phyloP scores from a whole-genome alignment of 2,888 invertebrate genomes.

The Osmoderma eremita region DNA sequence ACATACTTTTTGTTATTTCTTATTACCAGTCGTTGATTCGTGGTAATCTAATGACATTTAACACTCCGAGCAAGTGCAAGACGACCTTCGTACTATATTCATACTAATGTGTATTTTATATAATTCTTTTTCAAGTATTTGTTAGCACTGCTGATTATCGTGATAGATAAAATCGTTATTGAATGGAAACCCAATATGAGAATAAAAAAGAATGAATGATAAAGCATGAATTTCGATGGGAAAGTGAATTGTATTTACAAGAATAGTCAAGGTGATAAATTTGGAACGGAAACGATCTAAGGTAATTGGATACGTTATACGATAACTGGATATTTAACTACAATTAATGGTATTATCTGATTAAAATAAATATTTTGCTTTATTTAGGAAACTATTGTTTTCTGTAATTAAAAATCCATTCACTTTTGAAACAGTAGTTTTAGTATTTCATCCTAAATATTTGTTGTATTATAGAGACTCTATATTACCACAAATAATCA shows the following conservation, averaged over 20 bases:
- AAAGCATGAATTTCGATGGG: background rate
- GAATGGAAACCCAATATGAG: conserved; percentile 3
- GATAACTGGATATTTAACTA: too few species aligned
- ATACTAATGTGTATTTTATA: conserved; percentile 10
- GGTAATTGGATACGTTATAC: too few species aligned
- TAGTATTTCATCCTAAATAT: too few species aligned
- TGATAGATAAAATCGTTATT: conserved; percentile 15
- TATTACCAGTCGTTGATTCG: background rate
- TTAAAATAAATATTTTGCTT: too few species aligned
- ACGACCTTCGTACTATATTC: conserved; percentile 4
- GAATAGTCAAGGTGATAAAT: conserved; percentile 1
- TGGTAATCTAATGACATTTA: conserved; percentile 22
- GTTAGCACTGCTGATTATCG: background rate
- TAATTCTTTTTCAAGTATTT: conserved; percentile 12
- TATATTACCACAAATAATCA: too few species aligned
- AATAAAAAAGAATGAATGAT: background rate
- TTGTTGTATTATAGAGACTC: too few species aligned
- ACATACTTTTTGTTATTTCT: too few species aligned
- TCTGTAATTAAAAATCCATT: too few species aligned
- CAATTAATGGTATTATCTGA: too few species aligned
- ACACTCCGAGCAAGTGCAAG: conserved; percentile 2
- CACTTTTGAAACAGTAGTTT: too few species aligned
- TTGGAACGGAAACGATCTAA: background rate
- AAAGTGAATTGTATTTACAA: background rate
- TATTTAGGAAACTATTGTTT: too few species aligned